Conservation (phyloP, 2,888 invertebrate species). For the Criorhina ranunculi region DNA sequence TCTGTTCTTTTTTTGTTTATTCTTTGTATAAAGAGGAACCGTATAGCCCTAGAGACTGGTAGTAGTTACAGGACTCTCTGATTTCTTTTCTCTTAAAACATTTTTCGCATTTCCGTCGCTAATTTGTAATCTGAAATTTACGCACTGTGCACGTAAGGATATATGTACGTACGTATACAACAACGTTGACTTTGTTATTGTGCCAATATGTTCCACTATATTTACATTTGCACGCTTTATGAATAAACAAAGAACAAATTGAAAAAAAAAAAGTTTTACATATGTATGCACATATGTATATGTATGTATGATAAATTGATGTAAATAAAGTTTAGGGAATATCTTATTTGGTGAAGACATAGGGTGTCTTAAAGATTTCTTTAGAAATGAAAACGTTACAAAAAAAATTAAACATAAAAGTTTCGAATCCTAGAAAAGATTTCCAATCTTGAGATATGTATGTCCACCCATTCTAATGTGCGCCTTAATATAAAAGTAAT, state of each 20-base stretch:
- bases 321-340: background rate
- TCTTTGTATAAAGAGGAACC: background rate
- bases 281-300: background rate
- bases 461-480: too few relatives aligned
- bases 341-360: background rate
- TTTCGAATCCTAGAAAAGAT: too few relatives aligned
- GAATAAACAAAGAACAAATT: background rate
- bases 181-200: slow-evolving; percentile 19
- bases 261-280: background rate
- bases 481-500: too few relatives aligned
- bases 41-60: slow-evolving; percentile 11
- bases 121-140: slow-evolving; percentile 52
- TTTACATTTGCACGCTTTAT: slow-evolving; percentile 20
- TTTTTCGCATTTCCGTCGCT: slow-evolving; percentile 41
- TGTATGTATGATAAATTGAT: background rate
- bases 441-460: too few relatives aligned
- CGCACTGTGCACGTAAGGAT: slow-evolving; percentile 24
- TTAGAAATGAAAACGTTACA: too few relatives aligned
- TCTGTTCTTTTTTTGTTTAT: background rate
- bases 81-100: slow-evolving; percentile 22
- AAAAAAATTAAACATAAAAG: too few relatives aligned
- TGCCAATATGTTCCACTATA: slow-evolving; percentile 31
- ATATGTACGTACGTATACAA: background rate
- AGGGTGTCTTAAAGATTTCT: too few relatives aligned
- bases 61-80: slow-evolving; percentile 30